A percentile compares a stretch with the other conserved stretches of the same genome.
These are phyloP conservation scores for Loriculus beryllinus DNA, from an alignment of 2,797 vertebrate genomes.

Conservation along the genomic window DNA sequence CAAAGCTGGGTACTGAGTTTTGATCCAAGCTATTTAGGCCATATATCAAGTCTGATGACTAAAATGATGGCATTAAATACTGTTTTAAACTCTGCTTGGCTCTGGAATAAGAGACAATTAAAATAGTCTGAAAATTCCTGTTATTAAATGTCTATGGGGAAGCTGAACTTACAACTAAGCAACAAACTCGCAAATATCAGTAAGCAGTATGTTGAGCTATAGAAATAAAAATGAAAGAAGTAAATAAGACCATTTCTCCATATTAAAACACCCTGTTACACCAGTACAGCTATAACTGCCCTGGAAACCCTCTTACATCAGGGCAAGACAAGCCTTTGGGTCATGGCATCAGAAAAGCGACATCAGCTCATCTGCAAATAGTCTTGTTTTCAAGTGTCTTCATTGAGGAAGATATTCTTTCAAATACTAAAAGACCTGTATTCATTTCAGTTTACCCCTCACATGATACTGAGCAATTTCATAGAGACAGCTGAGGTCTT, in stretches of 20 bases:
- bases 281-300: not conserved
- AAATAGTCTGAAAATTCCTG: not conserved
- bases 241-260: not conserved
- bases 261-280: not conserved
- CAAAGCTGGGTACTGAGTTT: not conserved
- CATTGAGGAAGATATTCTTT: not conserved
- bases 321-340: not conserved
- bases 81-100: not conserved
- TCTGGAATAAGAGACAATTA: constrained; percentile 10
- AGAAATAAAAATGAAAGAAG: not conserved
- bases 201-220: not conserved
- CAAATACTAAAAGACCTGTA: not conserved
- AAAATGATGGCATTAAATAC: not conserved
- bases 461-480: not conserved
- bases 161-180: not conserved
- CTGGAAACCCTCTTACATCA: not conserved
- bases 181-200: not conserved
- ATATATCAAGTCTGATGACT: not conserved
- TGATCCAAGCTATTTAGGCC: not conserved
- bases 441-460: not conserved
- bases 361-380: not conserved
- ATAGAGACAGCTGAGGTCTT: not conserved
- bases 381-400: not conserved
- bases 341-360: not conserved
- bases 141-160: not conserved